Base-by-base conservation (phyloP, 2,888 invertebrate genomes). In the Creontiades dilutus region DNA sequence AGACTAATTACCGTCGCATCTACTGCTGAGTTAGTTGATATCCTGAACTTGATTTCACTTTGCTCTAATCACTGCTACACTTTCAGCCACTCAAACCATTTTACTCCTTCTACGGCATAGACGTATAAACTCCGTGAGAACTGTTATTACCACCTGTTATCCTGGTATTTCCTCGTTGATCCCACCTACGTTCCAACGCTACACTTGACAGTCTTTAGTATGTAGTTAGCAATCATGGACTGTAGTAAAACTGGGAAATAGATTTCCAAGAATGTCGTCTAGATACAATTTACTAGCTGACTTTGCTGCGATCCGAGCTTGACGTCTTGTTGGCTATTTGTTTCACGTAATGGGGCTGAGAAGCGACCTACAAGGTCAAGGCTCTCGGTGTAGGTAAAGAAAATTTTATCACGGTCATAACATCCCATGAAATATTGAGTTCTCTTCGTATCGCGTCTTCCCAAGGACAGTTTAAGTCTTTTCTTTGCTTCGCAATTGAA, bases 221-320 rank as follows among this genome's bases (percentile, higher is more conserved):
- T 37, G 37, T 37, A 37, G 37, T 68, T 23, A 68, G 68, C 19
- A 23, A 68, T 23, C 2, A 11, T 23, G 68, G 23, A 23, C 23
- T 19, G 68, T 68, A 68, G 23, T 23, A 68, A 68, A 68, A 68
- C 23, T 11, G 13, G 68, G 9, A 68, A 68, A 23, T 27, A 23
- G 68, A 23, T 68, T 68, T 68, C 68, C 12, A 23, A 23, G 68
- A 68, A 68, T 68, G 68, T 68, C 68, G 68, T 68, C 68, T 19
- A 68, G 11, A 68, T 23, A 23, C 61, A 68, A 23, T 16, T 68
- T 68, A 23, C 68, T 68, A 19, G 68, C 23, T 11, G 23, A 68
- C 19, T 12, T 11, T 11, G 27, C 52, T 23, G 23, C 23, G 23
- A 5, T 5, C n/a, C 61, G n/a, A 61, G 19, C 68, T 0, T 19